Conservation (phyloP, 2,888 invertebrate species). For the Toxonevra muliebris region DNA sequence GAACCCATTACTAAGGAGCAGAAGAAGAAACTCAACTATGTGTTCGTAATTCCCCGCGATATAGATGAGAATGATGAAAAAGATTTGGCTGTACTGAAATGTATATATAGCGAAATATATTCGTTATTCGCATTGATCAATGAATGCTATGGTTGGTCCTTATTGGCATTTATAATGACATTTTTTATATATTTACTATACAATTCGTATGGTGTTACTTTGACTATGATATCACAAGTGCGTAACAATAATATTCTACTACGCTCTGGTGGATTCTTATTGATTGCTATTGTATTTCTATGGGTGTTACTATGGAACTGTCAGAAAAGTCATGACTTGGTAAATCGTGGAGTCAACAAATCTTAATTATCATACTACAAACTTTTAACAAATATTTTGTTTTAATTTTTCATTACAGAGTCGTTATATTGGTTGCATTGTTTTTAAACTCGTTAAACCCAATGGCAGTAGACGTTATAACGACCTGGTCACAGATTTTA, state of each 20-base stretch:
- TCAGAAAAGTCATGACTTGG: constrained; percentile 52
- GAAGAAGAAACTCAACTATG: constrained; percentile 1
- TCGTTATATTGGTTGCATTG: constrained; percentile 59
- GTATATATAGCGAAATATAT: constrained; percentile 54
- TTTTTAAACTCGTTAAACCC: constrained; percentile 59
- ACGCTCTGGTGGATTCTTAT: constrained; percentile 31
- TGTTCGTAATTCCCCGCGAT: constrained; percentile 10
- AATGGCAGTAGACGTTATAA: constrained; percentile 58
- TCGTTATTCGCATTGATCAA: constrained; percentile 51
- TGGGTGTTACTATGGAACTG: constrained; percentile 54
- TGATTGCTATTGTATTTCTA: constrained; percentile 44
- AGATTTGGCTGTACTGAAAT: constrained; percentile 50
- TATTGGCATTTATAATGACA: constrained; percentile 52
- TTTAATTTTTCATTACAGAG: constrained; percentile 45
- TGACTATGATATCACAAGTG: constrained; percentile 33
- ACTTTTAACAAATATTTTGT: neutral
- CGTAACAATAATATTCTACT: too few relatives aligned
- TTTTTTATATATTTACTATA: constrained; percentile 59
- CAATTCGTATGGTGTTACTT: constrained; percentile 56
- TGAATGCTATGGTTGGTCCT: constrained; percentile 59
- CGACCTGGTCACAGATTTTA: constrained; percentile 59
- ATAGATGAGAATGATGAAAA: constrained; percentile 32
- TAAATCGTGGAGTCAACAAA: constrained; percentile 38
- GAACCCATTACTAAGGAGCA: neutral
- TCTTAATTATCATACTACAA: neutral